Evolutionary conservation across 2,113 vertebrate genomes (phyloP), one percentile per base, ranked within the genome.

Genomic region (Nesogale talazaci): DNA sequence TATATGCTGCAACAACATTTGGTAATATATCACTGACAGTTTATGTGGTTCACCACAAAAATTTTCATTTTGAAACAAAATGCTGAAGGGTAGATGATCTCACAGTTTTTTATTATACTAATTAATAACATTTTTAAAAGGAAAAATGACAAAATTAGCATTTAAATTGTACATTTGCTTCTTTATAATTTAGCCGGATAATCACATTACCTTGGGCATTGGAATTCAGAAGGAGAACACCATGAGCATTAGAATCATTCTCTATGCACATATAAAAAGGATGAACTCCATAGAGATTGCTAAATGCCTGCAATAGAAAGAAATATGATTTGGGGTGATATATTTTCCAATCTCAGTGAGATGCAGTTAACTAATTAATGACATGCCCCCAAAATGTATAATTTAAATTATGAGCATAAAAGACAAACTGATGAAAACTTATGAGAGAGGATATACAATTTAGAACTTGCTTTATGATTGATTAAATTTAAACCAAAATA

Each of bases 171-270:
- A 20, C 7, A 57, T 42, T 85, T 77, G 40, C 12, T 72, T 74
- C 69, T 81, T 93, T 79, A 83, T 88, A 72, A 88, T 83, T 90
- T 85, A 83, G 82, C 67, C 38, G 65, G 75, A 82, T 77, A 79
- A 88, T 70, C 25, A 72, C 57, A 79, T 93, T 96, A 97, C 95
- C 97, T 97, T 96, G 97, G 15, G 95, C 96, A 86, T 90, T 97
- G 72, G 97, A 94, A 92, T 97, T 98, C 83, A 98, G 93, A 36
- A 98, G 86, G 23, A 97, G 95, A 93, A 97, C 91, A 52, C 97
- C 95, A 0, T 96, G 95, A 56, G 94, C 69, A 0, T 92, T 97
- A 83, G 92, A 92, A 29, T 97, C 95, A 14, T 74, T 56, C 94
- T 97, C 97, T 79, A 94, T 84, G 0, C 96, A 97, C 86, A 95